Percentiles rank a stretch among this genome's conserved stretches.
Conservation (phyloP, 2,888 invertebrate species). For the Drosophila tanythrix region DNA sequence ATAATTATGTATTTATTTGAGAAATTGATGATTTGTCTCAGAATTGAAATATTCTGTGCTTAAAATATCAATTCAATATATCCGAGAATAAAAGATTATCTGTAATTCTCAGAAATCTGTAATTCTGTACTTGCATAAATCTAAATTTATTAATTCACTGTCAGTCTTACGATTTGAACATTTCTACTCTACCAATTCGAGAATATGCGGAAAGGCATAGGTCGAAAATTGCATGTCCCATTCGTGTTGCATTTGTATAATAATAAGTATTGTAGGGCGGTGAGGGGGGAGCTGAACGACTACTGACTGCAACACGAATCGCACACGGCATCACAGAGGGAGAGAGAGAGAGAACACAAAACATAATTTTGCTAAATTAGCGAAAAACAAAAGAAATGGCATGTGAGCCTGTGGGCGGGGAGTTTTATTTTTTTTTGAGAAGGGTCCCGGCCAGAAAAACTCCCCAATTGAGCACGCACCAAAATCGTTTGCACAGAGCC, state of each 20-base stretch:
- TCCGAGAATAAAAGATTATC: accelerated
- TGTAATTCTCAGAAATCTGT: neutral
- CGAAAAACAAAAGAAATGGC: constrained; percentile 80
- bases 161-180: neutral
- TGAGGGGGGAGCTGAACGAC: constrained; percentile 12
- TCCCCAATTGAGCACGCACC: constrained; percentile 83
- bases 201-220: constrained; percentile 19
- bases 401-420: constrained; percentile 46
- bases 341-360: constrained; percentile 54
- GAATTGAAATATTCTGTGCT: neutral
- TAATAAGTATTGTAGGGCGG: constrained; percentile 15
- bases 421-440: neutral
- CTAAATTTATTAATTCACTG: neutral
- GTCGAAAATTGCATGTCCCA: constrained; percentile 67
- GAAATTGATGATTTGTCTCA: neutral
- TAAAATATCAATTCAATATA: neutral
- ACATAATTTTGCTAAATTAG: constrained; percentile 82
- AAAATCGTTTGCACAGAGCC: constrained; percentile 69
- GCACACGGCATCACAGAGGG: constrained; percentile 42
- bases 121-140: neutral
- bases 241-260: constrained; percentile 71
- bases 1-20: neutral
- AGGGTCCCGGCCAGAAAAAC: constrained; percentile 56
- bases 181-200: neutral
- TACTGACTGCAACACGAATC: constrained; percentile 57